These are phyloP conservation scores for Acromyrmex charruanus DNA, from an alignment of 1,140 invertebrate species.

Conservation along the genomic window DNA sequence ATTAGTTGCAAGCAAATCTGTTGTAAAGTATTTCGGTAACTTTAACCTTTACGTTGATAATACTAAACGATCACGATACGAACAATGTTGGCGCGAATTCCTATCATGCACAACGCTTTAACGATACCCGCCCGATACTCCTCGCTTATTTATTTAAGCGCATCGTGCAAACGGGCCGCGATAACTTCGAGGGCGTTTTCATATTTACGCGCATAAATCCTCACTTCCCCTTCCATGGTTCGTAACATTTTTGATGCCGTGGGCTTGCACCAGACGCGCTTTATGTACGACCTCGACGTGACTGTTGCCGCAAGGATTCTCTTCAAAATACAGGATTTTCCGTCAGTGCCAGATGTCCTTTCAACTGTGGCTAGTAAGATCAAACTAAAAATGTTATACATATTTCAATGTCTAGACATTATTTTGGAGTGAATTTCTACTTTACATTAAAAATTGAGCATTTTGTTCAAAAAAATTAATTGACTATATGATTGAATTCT, in stretches of 20 bases:
- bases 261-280: constrained; percentile 27
- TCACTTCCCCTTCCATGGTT: neutral
- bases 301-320: constrained; percentile 37
- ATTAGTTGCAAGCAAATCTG: constrained; percentile 28
- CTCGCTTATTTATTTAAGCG: constrained; percentile 48
- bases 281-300: constrained; percentile 56
- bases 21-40: neutral
- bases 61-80: neutral
- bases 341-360: constrained; percentile 10
- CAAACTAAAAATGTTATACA: neutral
- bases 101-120: neutral
- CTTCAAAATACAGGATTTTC: constrained; percentile 53
- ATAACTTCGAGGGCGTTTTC: constrained; percentile 48
- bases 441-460: neutral
- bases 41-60: constrained; percentile 20
- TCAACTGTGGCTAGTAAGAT: constrained; percentile 2
- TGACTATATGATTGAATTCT: neutral
- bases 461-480: neutral
- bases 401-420: constrained; percentile 27
- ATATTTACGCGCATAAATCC: constrained; percentile 57
- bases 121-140: neutral
- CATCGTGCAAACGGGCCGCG: constrained; percentile 5
- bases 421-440: neutral
- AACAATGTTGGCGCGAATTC: constrained; percentile 5
- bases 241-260: constrained; percentile 53